Conservation (phyloP, 2,888 invertebrate genomes). For the Taphrorychus bicolor region DNA sequence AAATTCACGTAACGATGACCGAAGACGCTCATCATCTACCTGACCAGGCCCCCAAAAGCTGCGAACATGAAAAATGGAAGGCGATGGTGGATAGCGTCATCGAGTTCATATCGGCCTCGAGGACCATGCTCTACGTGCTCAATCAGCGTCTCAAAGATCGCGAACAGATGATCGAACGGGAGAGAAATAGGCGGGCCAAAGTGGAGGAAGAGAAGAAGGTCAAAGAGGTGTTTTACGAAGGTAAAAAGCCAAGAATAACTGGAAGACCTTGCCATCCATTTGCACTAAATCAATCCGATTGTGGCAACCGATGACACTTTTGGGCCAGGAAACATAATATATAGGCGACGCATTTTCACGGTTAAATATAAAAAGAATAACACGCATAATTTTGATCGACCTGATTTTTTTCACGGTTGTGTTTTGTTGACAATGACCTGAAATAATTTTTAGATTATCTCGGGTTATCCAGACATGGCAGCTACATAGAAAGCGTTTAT, state of each 20-base stretch:
- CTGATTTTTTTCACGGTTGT: slow-evolving; percentile 1
- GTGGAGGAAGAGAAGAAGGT: slow-evolving; percentile 17
- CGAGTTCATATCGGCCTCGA: slow-evolving; percentile 41
- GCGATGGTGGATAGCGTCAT: slow-evolving; percentile 41
- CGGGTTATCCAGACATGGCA: neutral
- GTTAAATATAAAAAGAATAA: neutral
- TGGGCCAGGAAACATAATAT: neutral
- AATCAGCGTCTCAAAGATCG: slow-evolving; percentile 21
- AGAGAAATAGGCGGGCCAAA: slow-evolving; percentile 14
- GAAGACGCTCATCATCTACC: too few species aligned
- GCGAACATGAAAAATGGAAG: slow-evolving; percentile 35
- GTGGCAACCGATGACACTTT: neutral
- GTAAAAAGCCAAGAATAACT: neutral
- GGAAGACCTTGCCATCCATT: neutral
- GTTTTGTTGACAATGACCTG: neutral
- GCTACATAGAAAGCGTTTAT: neutral
- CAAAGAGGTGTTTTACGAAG: slow-evolving; percentile 16
- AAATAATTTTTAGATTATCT: too few species aligned
- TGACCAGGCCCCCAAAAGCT: neutral
- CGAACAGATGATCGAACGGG: slow-evolving; percentile 12
- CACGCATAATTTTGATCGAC: neutral
- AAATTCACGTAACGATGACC: too few species aligned
- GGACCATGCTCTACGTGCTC: slow-evolving; percentile 31
- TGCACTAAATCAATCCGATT: neutral
- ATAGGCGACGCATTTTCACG: neutral